These are phyloP conservation scores for Trematomus loennbergii DNA, from an alignment of 2,113 vertebrate species.

Conservation along the genomic window DNA sequence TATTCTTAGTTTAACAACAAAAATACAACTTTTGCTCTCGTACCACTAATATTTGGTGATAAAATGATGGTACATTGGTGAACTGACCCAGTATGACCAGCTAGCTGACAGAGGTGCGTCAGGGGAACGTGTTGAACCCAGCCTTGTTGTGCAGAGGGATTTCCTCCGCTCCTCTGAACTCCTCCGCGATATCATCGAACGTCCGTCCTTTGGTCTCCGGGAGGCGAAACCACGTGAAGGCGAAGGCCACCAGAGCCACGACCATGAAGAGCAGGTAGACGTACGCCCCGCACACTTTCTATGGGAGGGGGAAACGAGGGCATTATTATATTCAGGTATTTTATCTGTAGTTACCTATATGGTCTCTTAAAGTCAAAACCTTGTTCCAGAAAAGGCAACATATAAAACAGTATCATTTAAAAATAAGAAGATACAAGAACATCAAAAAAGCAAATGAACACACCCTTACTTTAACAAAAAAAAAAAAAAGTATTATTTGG, in stretches of 20 bases:
- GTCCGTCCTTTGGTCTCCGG: constrained; percentile 85
- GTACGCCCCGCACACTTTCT: constrained; percentile 82
- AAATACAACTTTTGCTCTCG: not conserved
- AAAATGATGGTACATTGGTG: not conserved
- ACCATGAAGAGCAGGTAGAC: constrained; percentile 84
- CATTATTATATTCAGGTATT: not conserved
- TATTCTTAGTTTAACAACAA: not conserved
- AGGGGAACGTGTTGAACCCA: constrained; percentile 83
- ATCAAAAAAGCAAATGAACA: too few relatives aligned
- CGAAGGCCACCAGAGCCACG: constrained; percentile 76
- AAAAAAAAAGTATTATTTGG: too few relatives aligned
- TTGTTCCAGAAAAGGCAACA: too few relatives aligned
- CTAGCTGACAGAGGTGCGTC: constrained; percentile 21
- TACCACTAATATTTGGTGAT: not conserved
- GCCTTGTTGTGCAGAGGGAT: constrained; percentile 79
- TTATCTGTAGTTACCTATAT: not conserved
- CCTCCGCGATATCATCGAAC: constrained; percentile 84
- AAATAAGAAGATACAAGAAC: too few relatives aligned
- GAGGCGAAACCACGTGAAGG: constrained; percentile 78
- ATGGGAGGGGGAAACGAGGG: constrained; percentile 8
- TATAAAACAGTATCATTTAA: not conserved
- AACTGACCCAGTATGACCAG: not conserved
- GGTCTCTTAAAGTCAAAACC: not conserved
- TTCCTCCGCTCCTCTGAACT: constrained; percentile 81
- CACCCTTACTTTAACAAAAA: too few relatives aligned